These are phyloP conservation scores for Thinocorus orbignyianus DNA, from an alignment of 2,113 vertebrate species.

Conservation along the genomic window DNA sequence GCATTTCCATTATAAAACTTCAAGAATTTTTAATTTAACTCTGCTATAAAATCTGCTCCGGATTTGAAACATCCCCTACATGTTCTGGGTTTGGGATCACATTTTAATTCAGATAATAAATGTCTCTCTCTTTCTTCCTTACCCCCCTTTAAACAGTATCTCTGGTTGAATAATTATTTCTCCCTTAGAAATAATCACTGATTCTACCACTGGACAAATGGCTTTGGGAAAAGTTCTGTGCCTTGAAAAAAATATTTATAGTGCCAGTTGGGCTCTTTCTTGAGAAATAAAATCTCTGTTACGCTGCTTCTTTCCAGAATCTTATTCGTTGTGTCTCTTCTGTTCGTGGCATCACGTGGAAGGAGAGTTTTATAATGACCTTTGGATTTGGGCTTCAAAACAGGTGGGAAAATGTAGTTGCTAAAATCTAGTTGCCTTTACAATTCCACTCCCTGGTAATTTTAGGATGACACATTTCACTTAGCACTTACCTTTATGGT, in stretches of 20 bases:
- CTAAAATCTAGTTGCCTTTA: neutral
- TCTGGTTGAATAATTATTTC: neutral
- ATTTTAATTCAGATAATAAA: neutral
- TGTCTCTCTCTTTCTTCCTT: neutral
- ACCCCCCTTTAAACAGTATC: neutral
- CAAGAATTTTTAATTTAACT: conserved; percentile 35
- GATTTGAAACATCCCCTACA: neutral
- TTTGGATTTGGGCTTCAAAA: neutral
- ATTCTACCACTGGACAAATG: neutral
- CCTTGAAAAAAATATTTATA: neutral
- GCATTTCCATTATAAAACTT: conserved; percentile 11
- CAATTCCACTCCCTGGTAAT: neutral
- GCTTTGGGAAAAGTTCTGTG: neutral
- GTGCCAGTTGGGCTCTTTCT: neutral
- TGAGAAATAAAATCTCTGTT: neutral
- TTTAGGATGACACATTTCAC: neutral
- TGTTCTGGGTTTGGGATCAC: neutral
- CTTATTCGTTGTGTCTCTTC: neutral
- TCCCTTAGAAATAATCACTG: neutral
- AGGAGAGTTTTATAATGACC: neutral
- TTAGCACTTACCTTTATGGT: neutral
- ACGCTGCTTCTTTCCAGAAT: neutral
- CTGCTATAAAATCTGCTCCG: conserved; percentile 34
- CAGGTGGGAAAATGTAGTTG: neutral
- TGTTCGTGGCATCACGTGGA: neutral